phyloP scores from a whole-genome alignment of 2,888 invertebrate species.

The Pristionchus mayeri region DNA sequence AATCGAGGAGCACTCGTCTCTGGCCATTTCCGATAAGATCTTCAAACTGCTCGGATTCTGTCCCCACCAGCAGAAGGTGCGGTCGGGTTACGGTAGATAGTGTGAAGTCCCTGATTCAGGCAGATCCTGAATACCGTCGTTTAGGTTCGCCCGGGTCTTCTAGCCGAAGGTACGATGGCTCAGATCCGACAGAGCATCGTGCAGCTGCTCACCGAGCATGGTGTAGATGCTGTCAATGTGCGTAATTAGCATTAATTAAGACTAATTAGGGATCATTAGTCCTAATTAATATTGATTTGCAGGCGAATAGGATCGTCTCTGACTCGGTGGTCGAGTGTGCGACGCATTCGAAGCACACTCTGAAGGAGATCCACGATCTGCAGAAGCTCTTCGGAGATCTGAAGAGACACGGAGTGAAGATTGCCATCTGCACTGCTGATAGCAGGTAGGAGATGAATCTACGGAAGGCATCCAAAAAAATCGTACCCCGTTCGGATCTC shows the following conservation, averaged over 20 bases:
- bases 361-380: constrained; percentile 77
- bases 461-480: no score
- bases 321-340: constrained; percentile 75
- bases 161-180: constrained; percentile 77
- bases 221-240: constrained; percentile 72
- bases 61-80: constrained; percentile 61
- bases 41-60: constrained; percentile 77
- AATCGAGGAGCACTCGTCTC: constrained; percentile 72
- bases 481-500: no score
- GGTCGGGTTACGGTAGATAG: neutral
- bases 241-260: neutral
- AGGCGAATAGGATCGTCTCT: constrained; percentile 70
- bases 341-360: constrained; percentile 61
- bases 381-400: constrained; percentile 76
- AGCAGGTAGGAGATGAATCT: constrained; percentile 71
- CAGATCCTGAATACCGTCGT: neutral
- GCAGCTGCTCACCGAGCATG: constrained; percentile 75
- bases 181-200: constrained; percentile 76
- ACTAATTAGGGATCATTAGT: neutral
- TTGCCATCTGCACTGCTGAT: constrained; percentile 79
- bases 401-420: constrained; percentile 77
- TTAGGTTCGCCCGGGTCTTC: constrained; percentile 76
- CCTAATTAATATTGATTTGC: neutral
- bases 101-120: neutral
- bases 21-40: constrained; percentile 75